Evolutionary conservation across 2,888 invertebrate species (phyloP).

Genomic region (Lasioglossum zephyrum): DNA sequence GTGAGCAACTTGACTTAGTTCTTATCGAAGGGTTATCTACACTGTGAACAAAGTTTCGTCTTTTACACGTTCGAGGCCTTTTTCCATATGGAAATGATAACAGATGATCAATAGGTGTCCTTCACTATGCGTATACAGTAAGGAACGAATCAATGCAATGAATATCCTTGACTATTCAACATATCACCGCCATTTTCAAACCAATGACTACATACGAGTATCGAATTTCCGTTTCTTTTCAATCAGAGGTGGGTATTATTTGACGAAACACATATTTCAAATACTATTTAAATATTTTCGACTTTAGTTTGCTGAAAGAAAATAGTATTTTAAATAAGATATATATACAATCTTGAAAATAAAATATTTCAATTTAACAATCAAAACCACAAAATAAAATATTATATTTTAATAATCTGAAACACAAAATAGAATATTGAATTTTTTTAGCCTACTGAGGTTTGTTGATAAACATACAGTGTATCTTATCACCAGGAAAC

Average conservation of each 20-base stretch:
- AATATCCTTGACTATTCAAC: not conserved
- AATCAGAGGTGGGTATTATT: not conserved
- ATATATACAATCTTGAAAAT: too few relatives aligned
- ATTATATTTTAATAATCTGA: too few relatives aligned
- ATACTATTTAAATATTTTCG: too few relatives aligned
- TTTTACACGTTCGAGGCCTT: slow-evolving; percentile 8
- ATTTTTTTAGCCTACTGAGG: too few relatives aligned
- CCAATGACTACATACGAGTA: not conserved
- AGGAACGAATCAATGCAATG: slow-evolving; percentile 1
- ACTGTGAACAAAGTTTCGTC: slow-evolving; percentile 23
- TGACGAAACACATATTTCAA: too few relatives aligned
- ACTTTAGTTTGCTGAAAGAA: too few relatives aligned
- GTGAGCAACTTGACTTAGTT: slow-evolving; percentile 44
- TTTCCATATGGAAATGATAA: slow-evolving; percentile 27
- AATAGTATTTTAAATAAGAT: too few relatives aligned
- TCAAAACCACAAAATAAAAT: too few relatives aligned
- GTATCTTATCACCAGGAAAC: too few relatives aligned
- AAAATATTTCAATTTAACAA: too few relatives aligned
- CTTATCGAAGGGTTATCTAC: slow-evolving; percentile 13
- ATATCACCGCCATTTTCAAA: not conserved
- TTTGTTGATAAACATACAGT: too few relatives aligned
- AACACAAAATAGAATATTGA: too few relatives aligned
- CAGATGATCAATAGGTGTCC: slow-evolving; percentile 3
- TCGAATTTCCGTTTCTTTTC: not conserved
- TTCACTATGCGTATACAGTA: slow-evolving; percentile 17